Evolutionary conservation across 2,113 vertebrate genomes (phyloP).

Genomic region (Syngnathus scovelli): DNA sequence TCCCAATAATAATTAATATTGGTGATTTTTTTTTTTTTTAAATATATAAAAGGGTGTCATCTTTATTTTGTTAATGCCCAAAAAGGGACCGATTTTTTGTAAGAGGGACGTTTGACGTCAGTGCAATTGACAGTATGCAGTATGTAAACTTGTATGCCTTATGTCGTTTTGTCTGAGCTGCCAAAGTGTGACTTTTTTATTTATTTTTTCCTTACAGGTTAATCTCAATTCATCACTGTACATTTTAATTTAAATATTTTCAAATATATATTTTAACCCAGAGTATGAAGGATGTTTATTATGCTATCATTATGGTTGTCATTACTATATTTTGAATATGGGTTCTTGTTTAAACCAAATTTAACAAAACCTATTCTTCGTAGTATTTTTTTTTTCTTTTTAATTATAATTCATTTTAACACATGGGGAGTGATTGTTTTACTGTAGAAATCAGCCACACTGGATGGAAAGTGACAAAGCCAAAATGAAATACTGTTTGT

Average conservation of each 20-base stretch:
- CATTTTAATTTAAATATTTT: slow-evolving; percentile 28
- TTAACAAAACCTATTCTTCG: not conserved
- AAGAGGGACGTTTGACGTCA: slow-evolving; percentile 9
- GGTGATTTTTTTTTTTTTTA: not conserved
- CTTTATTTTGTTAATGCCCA: not conserved
- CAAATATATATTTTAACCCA: not conserved
- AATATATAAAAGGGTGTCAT: not conserved
- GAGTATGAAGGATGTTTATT: slow-evolving; percentile 28
- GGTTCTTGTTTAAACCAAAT: slow-evolving; percentile 16
- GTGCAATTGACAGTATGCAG: slow-evolving; percentile 1
- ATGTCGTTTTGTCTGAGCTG: slow-evolving; percentile 22
- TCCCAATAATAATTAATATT: not conserved
- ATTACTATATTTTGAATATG: slow-evolving; percentile 17
- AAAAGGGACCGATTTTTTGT: not conserved
- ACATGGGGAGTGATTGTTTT: slow-evolving; percentile 38
- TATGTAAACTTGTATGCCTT: slow-evolving; percentile 10
- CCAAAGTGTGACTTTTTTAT: slow-evolving; percentile 49
- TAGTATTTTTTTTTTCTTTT: slow-evolving; percentile 9
- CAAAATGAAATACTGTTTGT: slow-evolving; percentile 57
- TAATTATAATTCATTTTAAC: slow-evolving; percentile 33
- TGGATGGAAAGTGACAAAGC: slow-evolving; percentile 60
- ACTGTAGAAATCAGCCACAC: slow-evolving; percentile 66
- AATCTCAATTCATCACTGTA: slow-evolving; percentile 34
- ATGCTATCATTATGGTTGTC: not conserved
- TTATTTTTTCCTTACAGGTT: slow-evolving; percentile 22